Percentiles rank a stretch among this genome's conserved stretches.
Conservation (phyloP, 2,797 vertebrate genomes). For the Poecilia picta region DNA sequence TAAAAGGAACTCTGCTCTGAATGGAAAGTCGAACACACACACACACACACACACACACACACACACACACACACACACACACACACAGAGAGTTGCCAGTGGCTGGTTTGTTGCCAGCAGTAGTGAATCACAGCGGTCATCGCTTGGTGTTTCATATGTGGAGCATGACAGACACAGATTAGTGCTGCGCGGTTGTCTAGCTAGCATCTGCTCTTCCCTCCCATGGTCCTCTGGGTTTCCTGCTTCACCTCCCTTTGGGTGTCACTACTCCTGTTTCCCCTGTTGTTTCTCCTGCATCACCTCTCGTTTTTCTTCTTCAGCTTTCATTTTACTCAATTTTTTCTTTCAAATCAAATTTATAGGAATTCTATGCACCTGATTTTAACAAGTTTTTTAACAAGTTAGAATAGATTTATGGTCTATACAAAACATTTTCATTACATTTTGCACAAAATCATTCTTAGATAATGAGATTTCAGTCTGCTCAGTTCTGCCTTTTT, state of each 20-base stretch:
- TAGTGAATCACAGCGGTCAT: slow-evolving; percentile 74
- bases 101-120: slow-evolving; percentile 56
- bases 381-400: neutral
- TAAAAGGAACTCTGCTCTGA: slow-evolving; percentile 48
- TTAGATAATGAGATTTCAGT: no score
- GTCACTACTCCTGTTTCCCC: neutral
- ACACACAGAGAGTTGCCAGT: slow-evolving; percentile 22
- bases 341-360: neutral
- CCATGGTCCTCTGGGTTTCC: slow-evolving; percentile 13
- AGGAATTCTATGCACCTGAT: neutral
- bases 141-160: slow-evolving; percentile 68
- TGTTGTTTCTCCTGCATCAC: neutral
- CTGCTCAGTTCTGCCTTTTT: no score
- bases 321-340: neutral
- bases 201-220: slow-evolving; percentile 47
- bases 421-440: no score
- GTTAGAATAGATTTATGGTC: no score
- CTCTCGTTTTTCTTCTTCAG: neutral
- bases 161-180: slow-evolving; percentile 71
- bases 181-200: slow-evolving; percentile 44
- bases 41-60: slow-evolving; percentile 14
- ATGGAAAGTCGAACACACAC: slow-evolving; percentile 31
- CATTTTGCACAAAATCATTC: no score
- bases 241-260: slow-evolving; percentile 1
- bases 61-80: neutral